Conservation (phyloP, 37 sponge, comb jelly and placozoan genomes). For the Agelas oroides region DNA sequence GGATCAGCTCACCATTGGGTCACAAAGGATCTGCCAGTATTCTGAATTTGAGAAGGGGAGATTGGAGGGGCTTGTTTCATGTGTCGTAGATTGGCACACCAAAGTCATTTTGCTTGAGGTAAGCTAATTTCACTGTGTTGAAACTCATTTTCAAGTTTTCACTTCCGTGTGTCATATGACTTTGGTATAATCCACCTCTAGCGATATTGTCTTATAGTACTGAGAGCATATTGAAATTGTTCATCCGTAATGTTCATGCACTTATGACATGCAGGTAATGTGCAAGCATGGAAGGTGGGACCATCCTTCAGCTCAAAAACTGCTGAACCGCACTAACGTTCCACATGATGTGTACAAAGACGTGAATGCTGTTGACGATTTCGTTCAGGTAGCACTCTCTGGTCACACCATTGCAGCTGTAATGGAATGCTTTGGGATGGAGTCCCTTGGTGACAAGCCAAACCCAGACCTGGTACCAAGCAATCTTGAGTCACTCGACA, state of each 20-base stretch:
- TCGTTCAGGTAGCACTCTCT: slow-evolving; percentile 7
- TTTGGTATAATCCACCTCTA: too few species aligned
- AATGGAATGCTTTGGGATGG: background rate
- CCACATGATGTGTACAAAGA: slow-evolving; percentile 23
- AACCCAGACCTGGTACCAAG: background rate
- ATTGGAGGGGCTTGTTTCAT: background rate
- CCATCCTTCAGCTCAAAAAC: slow-evolving; percentile 15
- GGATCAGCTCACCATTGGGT: slow-evolving; percentile 1
- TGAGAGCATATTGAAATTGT: background rate
- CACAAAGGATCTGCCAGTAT: slow-evolving; percentile 9
- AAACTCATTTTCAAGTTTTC: too few species aligned
- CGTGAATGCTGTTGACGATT: slow-evolving; percentile 21
- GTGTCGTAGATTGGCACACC: slow-evolving; percentile 13
- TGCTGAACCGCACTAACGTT: slow-evolving; percentile 1
- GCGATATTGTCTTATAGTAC: too few species aligned
- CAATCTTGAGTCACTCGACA: background rate
- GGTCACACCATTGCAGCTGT: background rate
- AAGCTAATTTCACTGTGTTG: background rate
- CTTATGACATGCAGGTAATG: too few species aligned
- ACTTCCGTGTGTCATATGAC: background rate
- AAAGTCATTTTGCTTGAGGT: slow-evolving; percentile 2
- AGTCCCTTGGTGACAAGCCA: background rate
- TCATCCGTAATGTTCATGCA: background rate
- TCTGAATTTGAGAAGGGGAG: background rate
- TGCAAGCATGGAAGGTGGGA: slow-evolving; percentile 9